Evolutionary conservation across 2,113 vertebrate species (phyloP).

Genomic region (Chionodraco myersi): DNA sequence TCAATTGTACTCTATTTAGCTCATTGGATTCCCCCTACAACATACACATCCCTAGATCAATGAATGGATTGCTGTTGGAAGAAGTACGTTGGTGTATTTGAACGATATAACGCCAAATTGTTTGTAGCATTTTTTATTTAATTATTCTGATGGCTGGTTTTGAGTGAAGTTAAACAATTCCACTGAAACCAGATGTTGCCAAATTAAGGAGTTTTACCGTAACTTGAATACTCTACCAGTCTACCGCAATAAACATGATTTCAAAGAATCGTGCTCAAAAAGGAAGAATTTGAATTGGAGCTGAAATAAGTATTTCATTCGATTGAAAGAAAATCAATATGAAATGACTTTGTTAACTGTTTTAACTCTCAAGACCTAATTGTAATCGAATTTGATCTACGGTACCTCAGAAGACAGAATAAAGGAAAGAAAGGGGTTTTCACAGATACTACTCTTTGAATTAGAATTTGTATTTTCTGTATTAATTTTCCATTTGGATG

Average conservation of each 20-base stretch:
- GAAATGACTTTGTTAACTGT: background rate
- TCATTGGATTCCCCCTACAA: background rate
- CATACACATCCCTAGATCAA: background rate
- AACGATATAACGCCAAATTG: background rate
- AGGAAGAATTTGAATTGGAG: background rate
- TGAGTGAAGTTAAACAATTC: background rate
- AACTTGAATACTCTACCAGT: background rate
- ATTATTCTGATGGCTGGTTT: background rate
- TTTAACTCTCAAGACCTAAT: background rate
- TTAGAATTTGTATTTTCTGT: background rate
- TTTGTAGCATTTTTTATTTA: background rate
- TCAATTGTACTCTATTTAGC: constrained; percentile 3
- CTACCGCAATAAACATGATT: too few relatives aligned
- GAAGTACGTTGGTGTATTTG: background rate
- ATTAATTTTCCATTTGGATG: background rate
- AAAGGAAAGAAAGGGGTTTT: background rate
- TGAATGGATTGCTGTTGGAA: background rate
- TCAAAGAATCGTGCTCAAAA: background rate
- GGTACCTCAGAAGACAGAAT: background rate
- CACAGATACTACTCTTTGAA: background rate
- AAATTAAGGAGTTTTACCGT: background rate
- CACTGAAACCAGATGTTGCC: background rate
- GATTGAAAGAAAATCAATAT: background rate
- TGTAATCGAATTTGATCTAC: background rate
- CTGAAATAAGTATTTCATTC: background rate